Conservation (phyloP, 2,888 invertebrate genomes). For the Mylabris sibirica region DNA sequence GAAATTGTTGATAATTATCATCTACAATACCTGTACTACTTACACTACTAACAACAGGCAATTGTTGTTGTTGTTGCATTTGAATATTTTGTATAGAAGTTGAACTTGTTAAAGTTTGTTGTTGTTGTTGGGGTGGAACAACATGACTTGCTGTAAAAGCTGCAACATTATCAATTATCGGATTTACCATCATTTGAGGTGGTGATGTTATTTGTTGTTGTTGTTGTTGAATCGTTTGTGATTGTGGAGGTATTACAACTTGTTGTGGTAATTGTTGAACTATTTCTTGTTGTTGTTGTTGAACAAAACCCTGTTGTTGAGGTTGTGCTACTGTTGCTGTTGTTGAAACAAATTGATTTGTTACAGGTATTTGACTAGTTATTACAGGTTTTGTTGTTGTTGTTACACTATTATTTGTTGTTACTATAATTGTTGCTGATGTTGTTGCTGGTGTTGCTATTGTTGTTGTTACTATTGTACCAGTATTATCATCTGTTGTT, state of each 20-base stretch:
- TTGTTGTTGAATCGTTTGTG: slow-evolving; percentile 20
- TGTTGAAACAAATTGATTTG: slow-evolving; percentile 27
- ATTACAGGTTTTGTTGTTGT: slow-evolving; percentile 31
- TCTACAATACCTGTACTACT: slow-evolving; percentile 38
- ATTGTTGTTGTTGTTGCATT: slow-evolving; percentile 30
- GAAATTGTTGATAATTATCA: slow-evolving; percentile 38
- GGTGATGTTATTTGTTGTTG: slow-evolving; percentile 46
- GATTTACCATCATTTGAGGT: slow-evolving; percentile 38
- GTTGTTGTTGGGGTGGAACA: slow-evolving; percentile 17
- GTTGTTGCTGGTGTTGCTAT: slow-evolving; percentile 23
- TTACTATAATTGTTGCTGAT: slow-evolving; percentile 15
- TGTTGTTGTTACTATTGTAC: slow-evolving; percentile 30
- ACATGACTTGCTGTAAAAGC: slow-evolving; percentile 3
- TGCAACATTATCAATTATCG: not conserved
- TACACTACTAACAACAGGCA: slow-evolving; percentile 15
- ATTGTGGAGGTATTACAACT: not conserved
- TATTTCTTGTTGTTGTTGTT: slow-evolving; percentile 32
- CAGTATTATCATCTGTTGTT: slow-evolving; percentile 26
- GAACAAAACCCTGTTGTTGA: slow-evolving; percentile 20
- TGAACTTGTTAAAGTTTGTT: slow-evolving; percentile 42
- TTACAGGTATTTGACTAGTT: slow-evolving; percentile 9
- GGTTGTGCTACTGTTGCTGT: slow-evolving; percentile 23
- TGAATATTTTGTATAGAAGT: slow-evolving; percentile 47
- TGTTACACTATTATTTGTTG: slow-evolving; percentile 39
- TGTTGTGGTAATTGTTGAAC: slow-evolving; percentile 24